Conservation (phyloP, 1,140 invertebrate genomes). For the Berghia stephanieae region DNA sequence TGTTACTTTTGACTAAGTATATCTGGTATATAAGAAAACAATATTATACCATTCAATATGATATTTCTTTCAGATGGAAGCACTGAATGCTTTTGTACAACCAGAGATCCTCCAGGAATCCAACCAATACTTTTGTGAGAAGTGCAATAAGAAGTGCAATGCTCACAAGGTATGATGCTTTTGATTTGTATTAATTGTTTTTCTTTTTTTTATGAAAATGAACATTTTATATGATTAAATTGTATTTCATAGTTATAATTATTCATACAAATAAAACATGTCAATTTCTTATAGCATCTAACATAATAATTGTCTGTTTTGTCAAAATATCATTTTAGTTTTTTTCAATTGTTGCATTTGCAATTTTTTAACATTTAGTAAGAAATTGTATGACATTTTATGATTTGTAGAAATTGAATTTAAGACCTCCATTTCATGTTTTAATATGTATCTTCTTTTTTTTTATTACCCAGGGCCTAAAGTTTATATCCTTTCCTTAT, state of each 20-base stretch:
- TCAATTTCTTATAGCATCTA: constrained; percentile 8
- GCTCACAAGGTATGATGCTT: constrained; percentile 78
- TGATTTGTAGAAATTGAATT: background rate
- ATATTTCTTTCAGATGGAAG: constrained; percentile 80
- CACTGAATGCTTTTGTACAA: constrained; percentile 84
- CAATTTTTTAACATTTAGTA: too few relatives aligned
- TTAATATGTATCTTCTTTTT: background rate
- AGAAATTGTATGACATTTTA: too few relatives aligned
- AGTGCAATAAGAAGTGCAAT: constrained; percentile 88
- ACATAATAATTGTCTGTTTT: too few relatives aligned
- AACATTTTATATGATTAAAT: background rate
- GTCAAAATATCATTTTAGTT: too few relatives aligned
- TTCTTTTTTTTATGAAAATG: background rate
- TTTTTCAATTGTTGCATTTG: too few relatives aligned
- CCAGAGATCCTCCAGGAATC: constrained; percentile 86
- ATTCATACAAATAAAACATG: background rate
- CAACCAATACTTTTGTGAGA: constrained; percentile 91
- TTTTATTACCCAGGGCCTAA: constrained; percentile 73
- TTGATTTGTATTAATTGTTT: background rate
- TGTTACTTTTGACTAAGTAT: background rate
- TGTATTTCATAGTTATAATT: background rate
- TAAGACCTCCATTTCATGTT: background rate
- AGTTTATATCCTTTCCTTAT: constrained; percentile 89
- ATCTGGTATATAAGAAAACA: background rate
- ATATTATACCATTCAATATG: too few relatives aligned